Base-by-base conservation (phyloP, 2,797 vertebrate genomes). In the Uromys caudimaculatus region DNA sequence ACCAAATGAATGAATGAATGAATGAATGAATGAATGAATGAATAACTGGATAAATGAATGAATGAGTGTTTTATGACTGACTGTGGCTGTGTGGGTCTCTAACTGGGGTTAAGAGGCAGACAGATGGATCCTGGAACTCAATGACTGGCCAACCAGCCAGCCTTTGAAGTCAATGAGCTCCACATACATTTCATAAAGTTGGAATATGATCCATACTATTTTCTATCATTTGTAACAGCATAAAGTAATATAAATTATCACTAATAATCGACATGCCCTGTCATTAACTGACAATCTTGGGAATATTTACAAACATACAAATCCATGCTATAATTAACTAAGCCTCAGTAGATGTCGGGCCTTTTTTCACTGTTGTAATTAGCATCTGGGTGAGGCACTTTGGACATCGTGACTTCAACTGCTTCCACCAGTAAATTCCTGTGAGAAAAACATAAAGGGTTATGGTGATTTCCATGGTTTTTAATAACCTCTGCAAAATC, bases 401-500 rank as follows among this genome's bases (percentile, higher is more conserved):
- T 58, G 35, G 76, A 78, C 14, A 32, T n/a, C 38, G 13, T 56
- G 54, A 79, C 71, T 94, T 84, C 67, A n/a, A 52, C 27, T 85
- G 78, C 60, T 92, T 89, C 67, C 69, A 92, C 90, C 23, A 71
- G 32, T 69, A 75, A 19, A 47, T 69, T 91, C 38, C 35, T 47
- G 82, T 50, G 52, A 82, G 52, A 69, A 32, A 54, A 29, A 83
- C 17, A 58, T 69, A 58, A 56, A 91, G 60, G 17, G 21, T 75
- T 71, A 10, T 35, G n/a, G 54, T n/a, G 17, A 54, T 79, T 79
- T 95, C 89, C 41, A 81, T 85, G 38, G n/a, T 47, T 94, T 92
- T 50, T 67, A 94, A 58, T 75, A 89, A 95, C n/a, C 79, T 93
- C 10, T 93, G 7, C 50, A 93, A 94, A 94, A 89, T 6, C 35